Base-by-base conservation (phyloP, 2,888 invertebrate genomes). In the Ochropleura leucogaster region DNA sequence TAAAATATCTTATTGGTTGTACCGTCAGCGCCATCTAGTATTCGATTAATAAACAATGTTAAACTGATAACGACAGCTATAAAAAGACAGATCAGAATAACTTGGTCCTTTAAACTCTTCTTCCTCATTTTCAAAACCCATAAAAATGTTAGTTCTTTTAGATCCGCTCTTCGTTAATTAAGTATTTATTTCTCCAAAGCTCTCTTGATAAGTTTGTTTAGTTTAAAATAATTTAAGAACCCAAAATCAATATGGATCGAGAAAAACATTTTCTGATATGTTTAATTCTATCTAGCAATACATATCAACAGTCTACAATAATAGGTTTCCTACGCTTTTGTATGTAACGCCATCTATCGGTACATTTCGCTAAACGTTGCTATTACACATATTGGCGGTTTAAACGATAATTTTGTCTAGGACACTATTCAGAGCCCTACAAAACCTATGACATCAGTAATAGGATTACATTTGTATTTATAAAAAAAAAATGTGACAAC, bases 261-360 rank as follows among this genome's bases (percentile, higher is more conserved):
- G 57, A 75, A 70, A 72, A 66, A 74, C 64, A 68, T 78, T 51
- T 68, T 70, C 73, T 87, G 88, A 89, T 90, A 90, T 90, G 89
- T 90, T 73, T 85, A 86, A 88, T 91, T 90, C 90, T 89, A 89
- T 87, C 72, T 87, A 86, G 49, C 42, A 63, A 62, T 81, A 88
- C 70, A 81, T 79, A 78, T 75, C 69, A 86, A 89, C 83, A 79
- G 75, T 81, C 74, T 88, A 72, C n/a, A 44, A 65, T 62, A 69
- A 74, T 82, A 60, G 55, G 51, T 73, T 83, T 74, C 59, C 63
- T 79, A 80, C 62, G 51, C 64, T 55, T 55, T 40, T 63, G 51
- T 62, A 49, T 30, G 40, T 77, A 72, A 74, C 69, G 66, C 76
- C 72, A 74, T 79, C 79, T 83, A 80, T 68, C 55, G 68, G 72